These are phyloP conservation scores for Enteromius afrohamiltoni DNA, from an alignment of 2,797 vertebrate genomes.

Conservation along the genomic window DNA sequence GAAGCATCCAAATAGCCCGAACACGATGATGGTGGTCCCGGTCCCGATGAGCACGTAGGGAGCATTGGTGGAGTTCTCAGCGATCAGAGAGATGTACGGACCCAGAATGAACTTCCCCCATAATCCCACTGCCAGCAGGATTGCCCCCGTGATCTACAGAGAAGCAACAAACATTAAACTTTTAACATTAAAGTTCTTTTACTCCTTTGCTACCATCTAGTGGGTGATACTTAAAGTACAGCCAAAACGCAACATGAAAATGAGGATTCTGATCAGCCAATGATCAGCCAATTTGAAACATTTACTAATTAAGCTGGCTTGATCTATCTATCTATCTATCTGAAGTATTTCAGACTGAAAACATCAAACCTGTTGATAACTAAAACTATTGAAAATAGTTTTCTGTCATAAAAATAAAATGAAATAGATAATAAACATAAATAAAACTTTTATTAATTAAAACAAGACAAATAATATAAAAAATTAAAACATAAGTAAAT, in stretches of 20 bases:
- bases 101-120: conserved; percentile 98
- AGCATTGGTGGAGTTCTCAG: conserved; percentile 98
- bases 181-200: conserved; percentile 13
- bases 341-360: too few relatives aligned
- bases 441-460: background rate
- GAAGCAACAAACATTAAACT: conserved; percentile 10
- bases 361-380: background rate
- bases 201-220: conserved; percentile 60
- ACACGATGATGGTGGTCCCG: conserved; percentile 96
- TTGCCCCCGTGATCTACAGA: conserved; percentile 93
- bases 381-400: background rate
- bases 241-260: background rate
- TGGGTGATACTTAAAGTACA: background rate
- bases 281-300: background rate
- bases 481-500: background rate
- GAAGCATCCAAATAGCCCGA: conserved; percentile 97
- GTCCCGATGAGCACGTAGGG: conserved; percentile 98
- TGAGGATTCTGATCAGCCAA: background rate
- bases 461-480: background rate
- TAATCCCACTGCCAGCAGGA: conserved; percentile 94
- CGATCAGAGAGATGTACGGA: conserved; percentile 96
- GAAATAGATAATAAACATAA: background rate
- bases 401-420: background rate
- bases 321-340: too few relatives aligned
- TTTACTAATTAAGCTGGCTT: background rate